Evolutionary conservation across 1,140 invertebrate genomes (phyloP).

Genomic region (Aphelenchoides fujianensis): DNA sequence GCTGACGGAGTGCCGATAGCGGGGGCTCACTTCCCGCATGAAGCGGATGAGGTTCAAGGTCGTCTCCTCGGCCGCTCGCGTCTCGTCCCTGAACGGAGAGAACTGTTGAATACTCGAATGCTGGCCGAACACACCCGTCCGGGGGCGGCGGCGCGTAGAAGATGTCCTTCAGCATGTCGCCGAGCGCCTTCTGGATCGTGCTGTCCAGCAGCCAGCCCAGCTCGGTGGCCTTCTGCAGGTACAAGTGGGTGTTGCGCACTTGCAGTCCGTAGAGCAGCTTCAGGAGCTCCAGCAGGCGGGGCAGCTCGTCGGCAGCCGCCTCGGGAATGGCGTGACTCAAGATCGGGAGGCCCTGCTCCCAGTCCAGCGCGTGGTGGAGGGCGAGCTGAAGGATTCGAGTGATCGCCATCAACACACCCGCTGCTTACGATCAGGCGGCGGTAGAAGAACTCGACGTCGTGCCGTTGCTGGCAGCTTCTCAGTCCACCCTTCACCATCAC

Average conservation of each 20-base stretch:
- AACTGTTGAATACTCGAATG: too few relatives aligned
- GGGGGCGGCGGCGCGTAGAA: not conserved
- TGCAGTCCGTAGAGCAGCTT: not conserved
- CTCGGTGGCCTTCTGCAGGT: not conserved
- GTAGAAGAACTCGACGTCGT: not conserved
- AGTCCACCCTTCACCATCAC: not conserved
- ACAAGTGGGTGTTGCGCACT: not conserved
- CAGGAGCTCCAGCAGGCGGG: not conserved
- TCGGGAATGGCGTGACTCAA: not conserved
- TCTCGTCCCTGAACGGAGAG: too few relatives aligned
- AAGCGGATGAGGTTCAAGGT: not conserved
- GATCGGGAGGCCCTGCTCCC: not conserved
- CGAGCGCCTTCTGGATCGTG: not conserved
- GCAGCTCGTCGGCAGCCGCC: not conserved
- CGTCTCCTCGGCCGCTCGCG: not conserved
- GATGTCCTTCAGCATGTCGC: not conserved
- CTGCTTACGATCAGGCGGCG: not conserved
- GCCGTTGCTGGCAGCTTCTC: too few relatives aligned
- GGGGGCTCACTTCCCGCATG: not conserved
- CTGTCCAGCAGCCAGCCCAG: not conserved
- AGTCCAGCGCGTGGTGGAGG: not conserved
- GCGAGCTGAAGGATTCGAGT: not conserved
- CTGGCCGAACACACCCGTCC: too few relatives aligned
- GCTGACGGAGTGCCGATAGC: not conserved
- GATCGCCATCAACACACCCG: not conserved